phyloP scores from a whole-genome alignment of 1,140 invertebrate species.

The Adoxophyes honmai region DNA sequence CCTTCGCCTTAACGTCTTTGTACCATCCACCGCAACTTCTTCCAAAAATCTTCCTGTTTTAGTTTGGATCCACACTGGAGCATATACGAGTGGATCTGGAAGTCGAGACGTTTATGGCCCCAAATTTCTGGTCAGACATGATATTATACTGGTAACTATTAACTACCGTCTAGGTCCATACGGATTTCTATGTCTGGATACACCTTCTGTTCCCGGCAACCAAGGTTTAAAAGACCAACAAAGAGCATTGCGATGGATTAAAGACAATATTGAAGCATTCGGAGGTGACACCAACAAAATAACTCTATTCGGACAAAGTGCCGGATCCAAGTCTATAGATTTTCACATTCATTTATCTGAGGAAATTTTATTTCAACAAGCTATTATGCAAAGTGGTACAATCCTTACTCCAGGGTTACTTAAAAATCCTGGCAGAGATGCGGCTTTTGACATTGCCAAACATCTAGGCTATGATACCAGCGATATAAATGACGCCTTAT shows the following conservation, averaged over 20 bases:
- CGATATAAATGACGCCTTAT: conserved; percentile 22
- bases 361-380: conserved; percentile 32
- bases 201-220: conserved; percentile 82
- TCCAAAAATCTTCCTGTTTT: conserved; percentile 76
- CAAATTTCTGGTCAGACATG: conserved; percentile 76
- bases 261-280: conserved; percentile 82
- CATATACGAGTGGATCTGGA: conserved; percentile 75
- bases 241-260: conserved; percentile 81
- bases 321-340: conserved; percentile 70
- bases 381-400: conserved; percentile 34
- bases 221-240: conserved; percentile 84
- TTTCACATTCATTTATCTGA: conserved; percentile 27
- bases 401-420: conserved; percentile 5
- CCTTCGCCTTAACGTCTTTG: conserved; percentile 51
- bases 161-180: conserved; percentile 81
- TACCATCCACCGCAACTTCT: conserved; percentile 27
- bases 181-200: conserved; percentile 83
- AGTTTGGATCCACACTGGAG: conserved; percentile 84
- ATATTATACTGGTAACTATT: conserved; percentile 39
- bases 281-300: conserved; percentile 82
- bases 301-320: conserved; percentile 82
- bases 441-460: conserved; percentile 23
- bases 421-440: conserved; percentile 9
- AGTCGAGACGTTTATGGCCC: conserved; percentile 54
- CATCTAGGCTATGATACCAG: conserved; percentile 25